Base-by-base conservation (phyloP, 1,140 invertebrate genomes). In the Popillia japonica region DNA sequence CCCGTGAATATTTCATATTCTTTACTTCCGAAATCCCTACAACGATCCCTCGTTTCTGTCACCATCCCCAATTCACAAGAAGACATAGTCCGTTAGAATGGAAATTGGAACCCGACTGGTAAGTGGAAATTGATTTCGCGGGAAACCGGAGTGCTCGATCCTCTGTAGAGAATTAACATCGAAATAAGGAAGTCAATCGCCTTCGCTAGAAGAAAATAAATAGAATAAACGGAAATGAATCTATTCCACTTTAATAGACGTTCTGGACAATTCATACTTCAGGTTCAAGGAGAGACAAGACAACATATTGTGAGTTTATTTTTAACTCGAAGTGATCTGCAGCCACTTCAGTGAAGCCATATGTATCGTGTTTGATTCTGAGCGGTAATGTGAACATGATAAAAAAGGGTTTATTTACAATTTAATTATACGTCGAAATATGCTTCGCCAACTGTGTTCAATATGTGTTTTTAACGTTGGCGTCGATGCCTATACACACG, bases 231-330 rank as follows among this genome's bases (percentile, higher is more conserved):
- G 61, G 22, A 68, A 68, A 68, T 14, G 61, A 68, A 27, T 9
- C 61, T 22, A 68, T 68, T 27, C 8, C 61, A 68, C 61, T 68
- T 68, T 34, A 27, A 17, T 27, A 22, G 20, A 27, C 61, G 27
- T 27, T 68, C 11, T 10, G 3, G 22, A 14, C 61, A 7, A 34
- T 10, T 68, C 61, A 22, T 68, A 68, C 27, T 7, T 27, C 61
- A 68, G 61, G 61, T 68, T 68, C 61, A 68, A 68, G 61, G 61
- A 68, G 61, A 68, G 11, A 68, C 27, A 68, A 27, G 61, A 34
- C 61, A 34, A 22, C 61, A 68, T 27, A 68, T 68, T 34, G 20
- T 27, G 7, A 23, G 61, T 68, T 68, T 68, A 68, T 68, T 68
- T 68, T 68, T 68, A 68, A 68, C 20, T 9, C 14, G 20, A 68